Base-by-base conservation (phyloP, 2,888 invertebrate species). In the Cephus pulcher region DNA sequence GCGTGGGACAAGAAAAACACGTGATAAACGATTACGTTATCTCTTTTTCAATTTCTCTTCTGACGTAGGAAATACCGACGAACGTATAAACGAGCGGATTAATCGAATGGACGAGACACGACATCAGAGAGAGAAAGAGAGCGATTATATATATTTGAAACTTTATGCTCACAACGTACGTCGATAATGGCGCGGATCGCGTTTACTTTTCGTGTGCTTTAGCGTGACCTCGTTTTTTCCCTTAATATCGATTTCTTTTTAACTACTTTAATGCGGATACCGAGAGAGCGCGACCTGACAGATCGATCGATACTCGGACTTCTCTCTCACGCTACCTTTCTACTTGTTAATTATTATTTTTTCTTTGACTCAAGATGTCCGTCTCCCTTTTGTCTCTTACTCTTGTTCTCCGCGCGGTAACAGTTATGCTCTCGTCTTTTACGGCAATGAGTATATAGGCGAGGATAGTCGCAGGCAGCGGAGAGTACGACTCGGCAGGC, bases 401-500 rank as follows among this genome's bases (percentile, higher is more conserved):
- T 81, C 56, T 78, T 33, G 71, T 75, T 77, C 69, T 77, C 77
- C 77, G n/a, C 30, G 35, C 75, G 76, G 77, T 56, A 77, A 69
- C 30, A 12, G 70, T 76, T 73, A 56, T 56, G 56, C 56, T 56
- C 56, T 56, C 1, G 56, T 56, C 56, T 56, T 56, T 74, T 37
- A 33, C 71, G 71, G 75, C 71, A 74, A 76, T 32, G 68, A 35
- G 73, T 75, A 34, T 79, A 75, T 75, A 76, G 76, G 76, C 75
- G 78, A 76, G 35, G 80, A 73, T 83, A 84, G 84, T 80, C 84
- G 86, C 86, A 86, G 83, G 85, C 86, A 85, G 86, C 88, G 86
- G 80, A 83, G 84, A 86, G 82, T 85, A 86, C 88, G 87, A 88
- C 56, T 89, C 87, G 82, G 84, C 85, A 86, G 87, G 84, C 85